Evolutionary conservation across 2,888 invertebrate genomes (phyloP), one percentile per base, ranked within the genome.

Genomic region (Drosophila rellima): DNA sequence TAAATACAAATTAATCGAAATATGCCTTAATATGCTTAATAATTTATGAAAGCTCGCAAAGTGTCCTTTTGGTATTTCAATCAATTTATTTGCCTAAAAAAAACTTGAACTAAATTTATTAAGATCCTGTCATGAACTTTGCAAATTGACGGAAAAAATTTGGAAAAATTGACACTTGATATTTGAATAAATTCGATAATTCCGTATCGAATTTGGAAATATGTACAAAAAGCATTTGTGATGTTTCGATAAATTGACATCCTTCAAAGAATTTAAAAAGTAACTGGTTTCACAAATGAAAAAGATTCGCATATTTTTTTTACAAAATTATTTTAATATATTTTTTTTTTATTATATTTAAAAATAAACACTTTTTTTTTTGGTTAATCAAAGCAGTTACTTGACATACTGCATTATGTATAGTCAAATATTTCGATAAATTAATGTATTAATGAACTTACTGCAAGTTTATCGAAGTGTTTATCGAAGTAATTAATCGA

Each of bases 21-120:
- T 15, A 35, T 67, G 68, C 64, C 55, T 50, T 8, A 23, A 37
- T 1, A 20, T 13, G 31, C 33, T 31, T 33, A 18, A 3, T n/a
- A 26, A 55, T 42, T 54, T 54, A 48, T 35, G 29, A 35, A 48
- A 40, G 18, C 11, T 8, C 17, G 18, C 4, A 1, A 40, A 39
- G 18, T 23, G 18, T 15, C n/a, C 11, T 29, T 11, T 15, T 20
- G 13, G 23, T n/a, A 29, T 52, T 42, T 48, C 40, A 33, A 63
- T 66, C 35, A 23, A n/a, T 63, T 31, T 37, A 3, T 1, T 10
- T 29, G 3, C 10, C 10, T 29, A 10, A 29, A 29, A 29, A 23
- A 29, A 10, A 8, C 0, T 2, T 10, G 2, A 29, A 5, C 35
- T 5, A 5, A 35, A 35, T 5, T 35, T 1, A 35, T n/a, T n/a